Evolutionary conservation across 1,140 invertebrate species (phyloP), one percentile per base, ranked within the genome.

Genomic region (Drosophila navojoa): DNA sequence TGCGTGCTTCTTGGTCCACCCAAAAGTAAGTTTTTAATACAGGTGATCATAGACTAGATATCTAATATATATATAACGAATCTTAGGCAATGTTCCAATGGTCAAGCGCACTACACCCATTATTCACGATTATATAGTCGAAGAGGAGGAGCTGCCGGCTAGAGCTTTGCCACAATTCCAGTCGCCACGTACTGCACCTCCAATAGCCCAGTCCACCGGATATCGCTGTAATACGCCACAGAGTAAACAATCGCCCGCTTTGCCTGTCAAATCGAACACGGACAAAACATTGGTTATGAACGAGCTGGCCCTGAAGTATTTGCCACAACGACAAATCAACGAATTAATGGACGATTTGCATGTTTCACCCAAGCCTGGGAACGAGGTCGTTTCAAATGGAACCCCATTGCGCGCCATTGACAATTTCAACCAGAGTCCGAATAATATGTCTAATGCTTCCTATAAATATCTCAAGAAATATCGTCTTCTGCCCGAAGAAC

Each of bases 251-350:
- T 32, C 52, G 44, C 55, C 58, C 22, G 49, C 49, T 2, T 13
- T 63, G 16, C 19, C 68, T 38, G 16, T 9, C 9, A 91, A 87
- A 27, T 61, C 82, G 3, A 81, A 58, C 22, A 86, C 86, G 0
- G 90, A 91, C 6, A 85, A 89, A 49, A 91, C 86, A 45, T n/a
- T 91, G 59, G 87, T 89, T 1, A 91, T 91, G 90, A 91, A 91
- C 71, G 90, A 91, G 42, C 55, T 91, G 55, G 90, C 90, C 0
- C 55, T 89, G 0, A 91, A 91, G n/a, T 91, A 91, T 57, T 52
- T 91, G 40, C 86, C 90, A 0, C 90, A 89, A 50, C 67, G 67
- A 49, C 84, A 91, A 25, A 77, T 91, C 5, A 77, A 84, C 10
- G 90, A 90, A 42, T 55, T 91, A 1, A 76, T 91, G 78, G 77